These are phyloP conservation scores for Aythya fuligula DNA, from an alignment of 2,797 vertebrate species.

Conservation along the genomic window DNA sequence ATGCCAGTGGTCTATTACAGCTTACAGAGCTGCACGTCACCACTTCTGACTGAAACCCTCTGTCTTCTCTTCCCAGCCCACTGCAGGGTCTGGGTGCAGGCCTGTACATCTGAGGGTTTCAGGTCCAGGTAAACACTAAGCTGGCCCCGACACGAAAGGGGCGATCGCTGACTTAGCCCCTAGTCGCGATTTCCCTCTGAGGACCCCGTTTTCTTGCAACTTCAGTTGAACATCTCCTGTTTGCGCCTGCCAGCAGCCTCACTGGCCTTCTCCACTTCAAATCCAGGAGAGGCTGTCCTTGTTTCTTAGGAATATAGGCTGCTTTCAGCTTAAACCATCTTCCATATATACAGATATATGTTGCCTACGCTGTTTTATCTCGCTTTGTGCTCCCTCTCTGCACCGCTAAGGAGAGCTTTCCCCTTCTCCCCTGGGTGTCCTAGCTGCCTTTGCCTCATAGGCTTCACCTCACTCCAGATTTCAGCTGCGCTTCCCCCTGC, in stretches of 20 bases:
- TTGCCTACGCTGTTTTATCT: background rate
- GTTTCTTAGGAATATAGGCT: background rate
- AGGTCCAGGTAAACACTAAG: fast-evolving
- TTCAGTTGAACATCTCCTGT: background rate
- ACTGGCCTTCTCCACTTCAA: background rate
- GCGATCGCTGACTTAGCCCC: background rate
- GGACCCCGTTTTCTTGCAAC: background rate
- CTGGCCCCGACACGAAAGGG: background rate
- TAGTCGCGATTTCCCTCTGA: background rate
- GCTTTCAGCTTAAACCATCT: background rate
- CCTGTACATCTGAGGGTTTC: background rate
- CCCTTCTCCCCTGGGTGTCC: background rate
- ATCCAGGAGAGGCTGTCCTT: background rate
- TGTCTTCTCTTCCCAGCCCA: background rate
- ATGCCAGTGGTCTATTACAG: background rate
- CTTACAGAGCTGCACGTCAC: background rate
- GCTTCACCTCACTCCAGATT: background rate
- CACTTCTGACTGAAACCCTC: background rate
- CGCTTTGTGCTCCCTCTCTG: background rate
- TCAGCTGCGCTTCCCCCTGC: background rate
- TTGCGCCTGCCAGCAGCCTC: background rate
- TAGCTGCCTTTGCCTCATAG: background rate
- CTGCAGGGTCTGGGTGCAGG: background rate
- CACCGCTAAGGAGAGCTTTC: background rate
- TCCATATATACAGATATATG: background rate